Evolutionary conservation across 1,140 invertebrate species (phyloP), one percentile per base, ranked within the genome.

Genomic region (Calephelis nemesis): DNA sequence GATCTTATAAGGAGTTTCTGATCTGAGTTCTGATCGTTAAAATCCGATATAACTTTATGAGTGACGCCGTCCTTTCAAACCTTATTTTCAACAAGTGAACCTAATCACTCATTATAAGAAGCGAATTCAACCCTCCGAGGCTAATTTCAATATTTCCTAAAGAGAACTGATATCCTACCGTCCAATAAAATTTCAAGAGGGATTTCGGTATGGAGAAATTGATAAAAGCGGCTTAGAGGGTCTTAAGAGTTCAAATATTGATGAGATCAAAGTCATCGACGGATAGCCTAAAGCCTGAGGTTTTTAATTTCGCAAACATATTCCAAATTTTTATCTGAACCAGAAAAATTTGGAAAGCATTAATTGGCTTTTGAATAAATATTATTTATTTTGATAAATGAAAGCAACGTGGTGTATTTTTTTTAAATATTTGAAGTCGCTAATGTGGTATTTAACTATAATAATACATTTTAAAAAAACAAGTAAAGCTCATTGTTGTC

Each of bases 181-280:
- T 58, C 54, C 30, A 58, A 58, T 58, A 58, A 58, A 58, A 58
- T 58, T 58, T 58, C 8, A 58, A 58, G 54, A 58, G 19, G 54
- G 54, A 58, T 58, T 58, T 58, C 19, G 54, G 54, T 12, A 39
- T 58, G 54, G 19, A 58, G 30, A 58, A 30, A 58, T 58, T 58
- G 54, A 58, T 58, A 58, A 58, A 58, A 58, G 54, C 54, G 30
- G 54, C 54, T 58, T 58, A 58, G 54, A 58, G 54, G 54, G 54
- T 58, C 54, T 58, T 58, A 58, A 58, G 54, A 58, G 54, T 58
- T 58, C 54, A 58, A 58, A 58, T 58, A 58, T 58, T 58, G 54
- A 58, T 58, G 54, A 58, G 54, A 58, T 58, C 54, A 58, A 58
- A 58, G 54, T 39, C 54, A 12, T 58, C 54, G 54, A 54, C 50